phyloP scores from a whole-genome alignment of 2,888 invertebrate genomes.

The Phlogophora meticulosa region DNA sequence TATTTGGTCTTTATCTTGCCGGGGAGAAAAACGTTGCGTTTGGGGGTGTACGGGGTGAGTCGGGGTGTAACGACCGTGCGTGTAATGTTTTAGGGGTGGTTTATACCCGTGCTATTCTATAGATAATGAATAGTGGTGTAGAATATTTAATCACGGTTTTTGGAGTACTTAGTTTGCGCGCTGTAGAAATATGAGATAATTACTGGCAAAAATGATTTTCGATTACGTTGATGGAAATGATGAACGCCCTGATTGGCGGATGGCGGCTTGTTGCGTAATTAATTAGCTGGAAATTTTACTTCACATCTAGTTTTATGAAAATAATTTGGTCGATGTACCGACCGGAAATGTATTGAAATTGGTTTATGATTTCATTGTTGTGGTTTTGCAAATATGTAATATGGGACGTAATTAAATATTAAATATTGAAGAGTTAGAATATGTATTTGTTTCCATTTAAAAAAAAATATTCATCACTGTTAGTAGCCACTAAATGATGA shows the following conservation, averaged over 20 bases:
- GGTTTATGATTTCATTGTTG: conserved; percentile 41
- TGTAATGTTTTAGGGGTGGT: conserved; percentile 88
- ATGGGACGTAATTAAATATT: conserved; percentile 27
- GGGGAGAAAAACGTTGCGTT: conserved; percentile 89
- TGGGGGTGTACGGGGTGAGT: conserved; percentile 74
- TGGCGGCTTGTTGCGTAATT: conserved; percentile 61
- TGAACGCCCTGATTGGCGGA: conserved; percentile 67
- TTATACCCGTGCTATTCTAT: conserved; percentile 74
- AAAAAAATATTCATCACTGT: too few species aligned
- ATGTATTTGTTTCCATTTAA: too few species aligned
- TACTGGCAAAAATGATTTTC: conserved; percentile 85
- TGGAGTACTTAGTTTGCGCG: conserved; percentile 83
- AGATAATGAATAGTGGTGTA: conserved; percentile 90
- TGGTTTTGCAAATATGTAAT: conserved; percentile 39
- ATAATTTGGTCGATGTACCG: conserved; percentile 43
- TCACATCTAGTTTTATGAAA: conserved; percentile 61
- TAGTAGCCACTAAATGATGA: too few species aligned
- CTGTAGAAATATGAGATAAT: conserved; percentile 87
- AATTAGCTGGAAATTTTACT: conserved; percentile 65
- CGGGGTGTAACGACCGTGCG: conserved; percentile 82
- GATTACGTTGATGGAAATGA: conserved; percentile 80
- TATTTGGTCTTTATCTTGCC: conserved; percentile 90
- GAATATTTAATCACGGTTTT: conserved; percentile 89
- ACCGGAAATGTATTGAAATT: conserved; percentile 56
- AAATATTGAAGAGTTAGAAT: conserved; percentile 20